Evolutionary conservation across 2,113 vertebrate species (phyloP).

Genomic region (Strix uralensis): DNA sequence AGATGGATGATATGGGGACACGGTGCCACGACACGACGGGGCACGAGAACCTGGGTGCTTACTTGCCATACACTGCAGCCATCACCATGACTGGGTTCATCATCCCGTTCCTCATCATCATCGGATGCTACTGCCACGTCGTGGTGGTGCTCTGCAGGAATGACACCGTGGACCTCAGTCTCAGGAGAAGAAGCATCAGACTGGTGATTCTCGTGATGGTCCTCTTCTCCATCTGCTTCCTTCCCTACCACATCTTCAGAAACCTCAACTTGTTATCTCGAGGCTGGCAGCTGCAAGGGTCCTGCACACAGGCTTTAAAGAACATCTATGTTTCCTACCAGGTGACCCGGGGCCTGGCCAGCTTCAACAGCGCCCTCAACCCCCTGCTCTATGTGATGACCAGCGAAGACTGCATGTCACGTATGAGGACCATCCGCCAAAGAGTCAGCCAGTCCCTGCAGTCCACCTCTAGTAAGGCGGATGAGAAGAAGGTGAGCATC

Average conservation of each 20-base stretch:
- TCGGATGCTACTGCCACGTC: conserved; percentile 79
- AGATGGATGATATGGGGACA: accelerated
- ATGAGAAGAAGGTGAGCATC: neutral
- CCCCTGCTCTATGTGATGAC: conserved; percentile 79
- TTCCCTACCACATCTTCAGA: conserved; percentile 79
- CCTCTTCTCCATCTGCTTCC: conserved; percentile 81
- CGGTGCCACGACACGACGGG: conserved; percentile 74
- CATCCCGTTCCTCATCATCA: conserved; percentile 74
- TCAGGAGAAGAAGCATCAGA: conserved; percentile 71
- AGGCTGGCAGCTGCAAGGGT: neutral
- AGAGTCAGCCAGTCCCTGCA: neutral
- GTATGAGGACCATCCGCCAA: neutral
- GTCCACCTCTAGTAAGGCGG: neutral
- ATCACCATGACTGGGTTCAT: conserved; percentile 74
- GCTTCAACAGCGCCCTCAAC: conserved; percentile 81
- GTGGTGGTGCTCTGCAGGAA: conserved; percentile 67
- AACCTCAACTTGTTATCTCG: conserved; percentile 78
- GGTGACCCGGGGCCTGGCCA: conserved; percentile 76
- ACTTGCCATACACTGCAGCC: conserved; percentile 69
- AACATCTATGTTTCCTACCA: conserved; percentile 75
- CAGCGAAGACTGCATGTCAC: conserved; percentile 46
- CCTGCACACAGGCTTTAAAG: conserved; percentile 42
- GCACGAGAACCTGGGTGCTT: neutral
- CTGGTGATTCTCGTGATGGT: conserved; percentile 74
- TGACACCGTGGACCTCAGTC: conserved; percentile 20